These are phyloP conservation scores for Thalassophryne amazonica DNA, from an alignment of 2,797 vertebrate species.

Conservation along the genomic window DNA sequence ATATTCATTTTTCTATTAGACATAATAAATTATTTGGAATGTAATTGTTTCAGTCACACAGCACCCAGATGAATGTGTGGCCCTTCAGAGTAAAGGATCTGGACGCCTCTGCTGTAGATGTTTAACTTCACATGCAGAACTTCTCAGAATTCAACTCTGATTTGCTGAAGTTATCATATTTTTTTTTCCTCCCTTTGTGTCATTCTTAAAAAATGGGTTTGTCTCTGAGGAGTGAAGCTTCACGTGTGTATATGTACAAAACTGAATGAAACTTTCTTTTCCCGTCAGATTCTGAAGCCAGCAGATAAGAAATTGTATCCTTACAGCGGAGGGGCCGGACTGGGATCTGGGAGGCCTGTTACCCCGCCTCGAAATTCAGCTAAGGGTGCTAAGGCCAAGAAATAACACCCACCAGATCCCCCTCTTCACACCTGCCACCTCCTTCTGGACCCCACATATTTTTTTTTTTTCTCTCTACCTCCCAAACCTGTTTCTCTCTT, in stretches of 20 bases:
- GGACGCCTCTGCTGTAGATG: no score
- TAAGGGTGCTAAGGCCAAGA: conserved; percentile 82
- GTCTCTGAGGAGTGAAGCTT: no score
- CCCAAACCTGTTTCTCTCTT: conserved; percentile 57
- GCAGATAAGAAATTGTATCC: conserved; percentile 85
- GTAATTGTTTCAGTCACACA: no score
- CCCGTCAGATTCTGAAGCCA: conserved; percentile 81
- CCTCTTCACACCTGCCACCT: conserved; percentile 27
- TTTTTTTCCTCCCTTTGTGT: no score
- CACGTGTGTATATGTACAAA: not conserved
- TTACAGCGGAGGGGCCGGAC: conserved; percentile 76
- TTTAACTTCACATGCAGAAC: no score
- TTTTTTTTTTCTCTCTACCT: conserved; percentile 45
- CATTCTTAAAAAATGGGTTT: not conserved
- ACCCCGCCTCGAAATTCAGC: conserved; percentile 84
- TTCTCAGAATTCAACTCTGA: no score
- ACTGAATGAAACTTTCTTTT: conserved; percentile 6
- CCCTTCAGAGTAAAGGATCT: no score
- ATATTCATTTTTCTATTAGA: no score
- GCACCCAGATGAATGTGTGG: no score
- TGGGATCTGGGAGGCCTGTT: conserved; percentile 81
- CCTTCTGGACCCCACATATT: conserved; percentile 17
- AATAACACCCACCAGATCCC: conserved; percentile 75
- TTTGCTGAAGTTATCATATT: no score
- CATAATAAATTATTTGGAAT: no score